Percentiles rank a stretch among this genome's conserved stretches.
Conservation (phyloP, 2,113 vertebrate species). For the Anguilla japonica region DNA sequence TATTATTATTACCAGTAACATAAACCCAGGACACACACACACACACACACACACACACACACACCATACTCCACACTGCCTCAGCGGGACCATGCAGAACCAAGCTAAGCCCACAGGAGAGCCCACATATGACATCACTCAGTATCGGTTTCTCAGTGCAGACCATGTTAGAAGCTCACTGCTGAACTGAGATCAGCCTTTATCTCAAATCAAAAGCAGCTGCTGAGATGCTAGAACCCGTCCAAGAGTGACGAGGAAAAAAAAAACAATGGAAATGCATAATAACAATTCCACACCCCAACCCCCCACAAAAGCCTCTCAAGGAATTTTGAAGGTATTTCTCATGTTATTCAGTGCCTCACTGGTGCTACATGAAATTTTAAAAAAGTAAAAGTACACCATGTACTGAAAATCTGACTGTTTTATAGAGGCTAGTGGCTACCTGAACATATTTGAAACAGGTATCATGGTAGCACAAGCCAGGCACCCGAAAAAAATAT, state of each 20-base stretch:
- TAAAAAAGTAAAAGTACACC: neutral
- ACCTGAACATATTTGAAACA: neutral
- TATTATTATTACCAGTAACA: neutral
- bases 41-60: neutral
- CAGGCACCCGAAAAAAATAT: neutral
- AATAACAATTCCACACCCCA: neutral
- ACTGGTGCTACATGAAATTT: neutral
- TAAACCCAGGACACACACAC: neutral
- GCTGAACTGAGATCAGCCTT: neutral
- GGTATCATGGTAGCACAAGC: neutral
- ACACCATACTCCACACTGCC: neutral
- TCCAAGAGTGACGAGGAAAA: neutral
- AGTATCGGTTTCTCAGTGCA: neutral
- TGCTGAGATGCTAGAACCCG: neutral
- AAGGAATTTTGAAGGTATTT: neutral
- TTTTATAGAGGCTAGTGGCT: neutral
- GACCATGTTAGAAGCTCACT: neutral
- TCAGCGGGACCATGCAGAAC: neutral
- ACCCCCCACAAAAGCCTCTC: neutral
- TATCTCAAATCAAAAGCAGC: conserved; percentile 16
- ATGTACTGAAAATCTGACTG: neutral
- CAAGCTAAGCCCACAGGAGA: neutral
- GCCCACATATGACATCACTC: neutral
- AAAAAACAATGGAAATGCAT: neutral
- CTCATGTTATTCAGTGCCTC: neutral